Conservation (phyloP, 2,797 vertebrate species). For the Coendou prehensilis region DNA sequence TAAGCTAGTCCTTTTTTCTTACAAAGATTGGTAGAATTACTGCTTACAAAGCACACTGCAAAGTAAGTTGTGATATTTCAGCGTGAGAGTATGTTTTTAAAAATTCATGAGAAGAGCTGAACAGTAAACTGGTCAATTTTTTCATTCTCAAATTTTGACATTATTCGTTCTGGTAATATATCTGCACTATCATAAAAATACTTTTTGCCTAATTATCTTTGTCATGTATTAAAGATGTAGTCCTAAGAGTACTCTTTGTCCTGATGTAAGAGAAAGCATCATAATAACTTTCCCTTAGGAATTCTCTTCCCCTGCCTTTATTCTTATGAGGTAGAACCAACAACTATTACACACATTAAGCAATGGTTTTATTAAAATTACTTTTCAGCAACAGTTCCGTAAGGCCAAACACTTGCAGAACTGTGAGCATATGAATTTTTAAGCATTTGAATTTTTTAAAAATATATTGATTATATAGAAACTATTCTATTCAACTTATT, state of each 20-base stretch:
- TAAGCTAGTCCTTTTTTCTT: not conserved
- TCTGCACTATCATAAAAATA: not conserved
- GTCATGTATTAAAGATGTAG: not conserved
- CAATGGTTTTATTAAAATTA: not conserved
- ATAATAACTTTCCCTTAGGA: not conserved
- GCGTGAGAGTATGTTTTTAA: slow-evolving; percentile 9
- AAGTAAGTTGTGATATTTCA: slow-evolving; percentile 8
- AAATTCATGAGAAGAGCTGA: not conserved
- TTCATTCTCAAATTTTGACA: not conserved
- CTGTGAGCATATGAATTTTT: not conserved
- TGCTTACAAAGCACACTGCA: slow-evolving; percentile 3
- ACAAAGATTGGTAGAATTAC: not conserved
- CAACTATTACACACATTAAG: not conserved
- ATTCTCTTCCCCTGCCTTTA: not conserved
- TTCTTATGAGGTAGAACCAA: not conserved
- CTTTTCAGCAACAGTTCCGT: not conserved
- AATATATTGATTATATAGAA: not conserved
- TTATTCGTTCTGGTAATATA: not conserved
- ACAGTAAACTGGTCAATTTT: not conserved
- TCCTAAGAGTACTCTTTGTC: not conserved
- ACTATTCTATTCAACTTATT: not conserved
- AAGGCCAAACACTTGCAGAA: not conserved
- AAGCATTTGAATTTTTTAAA: slow-evolving; percentile 9
- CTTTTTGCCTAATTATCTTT: slow-evolving; percentile 19
- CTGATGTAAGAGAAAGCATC: not conserved